A percentile compares a stretch with the other conserved stretches of the same genome.
Conservation (phyloP, 2,797 vertebrate genomes). For the Echeneis naucrates region DNA sequence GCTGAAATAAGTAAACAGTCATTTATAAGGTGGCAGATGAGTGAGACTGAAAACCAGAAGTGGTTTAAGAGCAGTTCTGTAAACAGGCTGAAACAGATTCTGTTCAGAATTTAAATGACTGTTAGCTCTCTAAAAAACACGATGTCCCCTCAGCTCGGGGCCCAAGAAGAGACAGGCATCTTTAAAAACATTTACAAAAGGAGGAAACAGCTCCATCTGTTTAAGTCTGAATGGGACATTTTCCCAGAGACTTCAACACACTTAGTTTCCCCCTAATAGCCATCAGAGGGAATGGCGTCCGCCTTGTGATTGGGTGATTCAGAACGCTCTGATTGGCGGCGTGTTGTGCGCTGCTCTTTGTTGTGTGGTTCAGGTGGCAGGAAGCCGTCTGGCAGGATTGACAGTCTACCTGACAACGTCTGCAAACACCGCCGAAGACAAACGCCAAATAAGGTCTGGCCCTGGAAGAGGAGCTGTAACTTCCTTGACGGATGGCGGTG, state of each 20-base stretch:
- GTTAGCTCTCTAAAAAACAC: background rate
- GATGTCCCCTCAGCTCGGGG: no score
- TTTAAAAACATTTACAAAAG: no score
- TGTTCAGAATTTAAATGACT: background rate
- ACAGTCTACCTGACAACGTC: slow-evolving; percentile 8
- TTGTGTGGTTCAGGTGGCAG: background rate
- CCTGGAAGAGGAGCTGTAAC: slow-evolving; percentile 19
- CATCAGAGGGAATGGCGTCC: no score
- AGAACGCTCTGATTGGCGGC: background rate
- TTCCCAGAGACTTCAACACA: no score
- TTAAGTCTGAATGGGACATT: no score
- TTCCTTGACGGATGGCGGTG: slow-evolving; percentile 23
- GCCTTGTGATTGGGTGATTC: background rate
- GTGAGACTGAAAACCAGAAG: background rate
- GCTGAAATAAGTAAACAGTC: background rate
- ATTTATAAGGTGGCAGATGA: background rate
- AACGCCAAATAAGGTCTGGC: slow-evolving; percentile 30
- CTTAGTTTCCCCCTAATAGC: no score
- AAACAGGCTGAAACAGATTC: background rate
- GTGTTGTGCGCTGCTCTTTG: background rate
- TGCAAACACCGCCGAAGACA: slow-evolving; percentile 34
- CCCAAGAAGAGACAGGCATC: no score
- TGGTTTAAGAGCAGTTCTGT: background rate
- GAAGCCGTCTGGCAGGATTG: background rate
- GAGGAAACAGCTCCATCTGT: no score